Conservation (phyloP, 1,140 invertebrate genomes). For the Drosophila albomicans region DNA sequence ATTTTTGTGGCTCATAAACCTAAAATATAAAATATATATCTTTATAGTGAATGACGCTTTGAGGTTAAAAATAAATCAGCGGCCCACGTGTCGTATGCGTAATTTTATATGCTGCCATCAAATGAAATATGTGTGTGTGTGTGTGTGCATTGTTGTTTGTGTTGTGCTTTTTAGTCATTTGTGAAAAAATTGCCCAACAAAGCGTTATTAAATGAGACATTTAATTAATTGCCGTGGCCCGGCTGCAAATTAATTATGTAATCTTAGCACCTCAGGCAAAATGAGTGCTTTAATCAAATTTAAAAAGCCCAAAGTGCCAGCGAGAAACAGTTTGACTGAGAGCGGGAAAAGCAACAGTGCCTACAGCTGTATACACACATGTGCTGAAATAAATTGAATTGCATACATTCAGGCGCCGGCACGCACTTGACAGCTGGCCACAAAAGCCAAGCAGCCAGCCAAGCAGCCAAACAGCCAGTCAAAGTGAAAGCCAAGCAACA, state of each 20-base stretch:
- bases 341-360: neutral
- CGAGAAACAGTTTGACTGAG: neutral
- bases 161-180: conserved; percentile 76
- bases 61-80: conserved; percentile 80
- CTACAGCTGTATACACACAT: conserved; percentile 44
- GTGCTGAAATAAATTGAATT: conserved; percentile 77
- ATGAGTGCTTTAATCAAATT: conserved; percentile 70
- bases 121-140: neutral
- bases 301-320: conserved; percentile 48
- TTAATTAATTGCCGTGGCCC: conserved; percentile 75
- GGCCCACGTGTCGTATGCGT: conserved; percentile 66
- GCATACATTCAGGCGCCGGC: conserved; percentile 59
- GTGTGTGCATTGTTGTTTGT: conserved; percentile 24
- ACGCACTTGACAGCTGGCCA: conserved; percentile 72
- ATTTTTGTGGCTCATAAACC: conserved; percentile 76
- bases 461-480: neutral
- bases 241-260: conserved; percentile 81
- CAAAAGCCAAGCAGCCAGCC: conserved; percentile 52
- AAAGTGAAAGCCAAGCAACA: neutral
- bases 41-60: conserved; percentile 77
- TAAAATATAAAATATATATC: conserved; percentile 63
- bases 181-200: conserved; percentile 81
- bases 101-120: conserved; percentile 22
- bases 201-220: conserved; percentile 83
- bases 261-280: conserved; percentile 75